Conservation (phyloP, 2,113 vertebrate genomes). For the Motacilla tschutschensis region DNA sequence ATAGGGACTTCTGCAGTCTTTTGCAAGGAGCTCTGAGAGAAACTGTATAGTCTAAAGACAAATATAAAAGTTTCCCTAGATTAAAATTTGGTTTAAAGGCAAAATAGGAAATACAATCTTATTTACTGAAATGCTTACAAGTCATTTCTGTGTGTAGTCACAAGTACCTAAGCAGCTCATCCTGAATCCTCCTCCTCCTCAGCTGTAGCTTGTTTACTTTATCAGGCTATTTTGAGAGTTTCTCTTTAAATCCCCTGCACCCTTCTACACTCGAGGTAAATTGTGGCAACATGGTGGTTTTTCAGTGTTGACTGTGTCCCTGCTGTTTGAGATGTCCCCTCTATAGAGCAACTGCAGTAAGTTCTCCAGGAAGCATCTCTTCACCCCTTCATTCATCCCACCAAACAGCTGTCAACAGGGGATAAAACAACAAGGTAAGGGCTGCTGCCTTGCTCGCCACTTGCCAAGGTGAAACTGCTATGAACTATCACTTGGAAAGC, state of each 20-base stretch:
- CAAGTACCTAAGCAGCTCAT: neutral
- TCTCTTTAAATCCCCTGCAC: neutral
- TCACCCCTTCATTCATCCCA: neutral
- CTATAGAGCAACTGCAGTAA: neutral
- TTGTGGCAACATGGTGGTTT: neutral
- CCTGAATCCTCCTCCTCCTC: neutral
- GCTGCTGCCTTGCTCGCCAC: neutral
- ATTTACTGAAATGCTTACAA: neutral
- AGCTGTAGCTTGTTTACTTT: conserved; percentile 25
- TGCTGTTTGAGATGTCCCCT: neutral
- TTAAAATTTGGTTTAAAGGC: neutral
- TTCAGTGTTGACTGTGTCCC: fast-evolving
- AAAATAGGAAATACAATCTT: neutral
- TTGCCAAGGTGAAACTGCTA: fast-evolving
- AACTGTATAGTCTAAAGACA: neutral
- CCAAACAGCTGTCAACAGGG: neutral
- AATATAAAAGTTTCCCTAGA: neutral
- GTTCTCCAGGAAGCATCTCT: neutral
- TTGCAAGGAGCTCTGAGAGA: neutral
- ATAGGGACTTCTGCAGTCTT: neutral
- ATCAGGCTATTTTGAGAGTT: neutral
- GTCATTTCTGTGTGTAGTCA: no score
- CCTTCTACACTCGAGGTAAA: neutral
- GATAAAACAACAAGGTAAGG: neutral
- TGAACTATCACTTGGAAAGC: neutral